phyloP scores from a whole-genome alignment of 2,888 invertebrate species.

The Mythimna ferrago region DNA sequence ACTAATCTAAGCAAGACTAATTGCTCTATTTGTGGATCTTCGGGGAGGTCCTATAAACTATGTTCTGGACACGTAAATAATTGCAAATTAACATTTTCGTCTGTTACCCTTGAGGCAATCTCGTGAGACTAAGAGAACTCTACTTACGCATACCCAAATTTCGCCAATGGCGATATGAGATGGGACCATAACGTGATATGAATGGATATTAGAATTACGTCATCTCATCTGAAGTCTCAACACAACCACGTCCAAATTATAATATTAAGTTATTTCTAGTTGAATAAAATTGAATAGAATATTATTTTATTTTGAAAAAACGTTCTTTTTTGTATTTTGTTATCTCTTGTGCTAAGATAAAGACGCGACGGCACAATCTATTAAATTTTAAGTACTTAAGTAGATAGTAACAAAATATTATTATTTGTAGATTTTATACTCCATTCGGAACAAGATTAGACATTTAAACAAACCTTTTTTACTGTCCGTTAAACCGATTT shows the following conservation, averaged over 20 bases:
- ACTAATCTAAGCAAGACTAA: constrained; percentile 20
- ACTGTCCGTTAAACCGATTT: no score
- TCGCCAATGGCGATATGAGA: neutral
- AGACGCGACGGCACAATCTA: neutral
- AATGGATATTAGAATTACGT: neutral
- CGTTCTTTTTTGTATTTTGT: neutral
- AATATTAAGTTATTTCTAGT: neutral
- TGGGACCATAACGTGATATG: neutral
- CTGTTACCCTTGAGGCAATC: constrained; percentile 10
- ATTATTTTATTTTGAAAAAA: no score
- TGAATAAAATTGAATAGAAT: no score
- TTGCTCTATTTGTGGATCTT: constrained; percentile 32
- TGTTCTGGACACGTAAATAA: constrained; percentile 34
- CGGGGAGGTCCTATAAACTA: constrained; percentile 35
- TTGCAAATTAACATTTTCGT: constrained; percentile 40
- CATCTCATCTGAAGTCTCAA: neutral
- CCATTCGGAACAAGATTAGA: no score
- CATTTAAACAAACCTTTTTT: no score
- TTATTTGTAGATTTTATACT: no score
- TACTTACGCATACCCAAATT: constrained; percentile 8
- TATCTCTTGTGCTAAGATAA: no score
- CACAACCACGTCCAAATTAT: neutral
- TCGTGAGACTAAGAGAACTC: constrained; percentile 21
- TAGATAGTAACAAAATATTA: no score
- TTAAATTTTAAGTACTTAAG: no score